Percentiles rank a stretch among this genome's conserved stretches.
phyloP scores from a whole-genome alignment of 2,797 vertebrate genomes.

The Phalanger gymnotis region DNA sequence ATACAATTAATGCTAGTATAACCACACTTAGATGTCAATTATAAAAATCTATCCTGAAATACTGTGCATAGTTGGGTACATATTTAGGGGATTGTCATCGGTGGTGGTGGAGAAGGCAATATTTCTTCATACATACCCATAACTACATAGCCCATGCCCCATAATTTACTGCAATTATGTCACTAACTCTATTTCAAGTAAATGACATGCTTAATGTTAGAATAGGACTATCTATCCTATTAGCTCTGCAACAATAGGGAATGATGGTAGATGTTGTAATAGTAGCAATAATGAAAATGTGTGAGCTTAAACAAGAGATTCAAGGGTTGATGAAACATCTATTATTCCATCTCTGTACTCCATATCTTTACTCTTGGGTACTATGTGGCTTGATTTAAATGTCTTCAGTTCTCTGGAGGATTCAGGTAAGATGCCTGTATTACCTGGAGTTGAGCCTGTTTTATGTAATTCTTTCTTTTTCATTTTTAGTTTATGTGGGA shows the following conservation, averaged over 20 bases:
- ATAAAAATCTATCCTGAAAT: slow-evolving; percentile 83
- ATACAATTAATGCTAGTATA: slow-evolving; percentile 74
- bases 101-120: slow-evolving; percentile 2
- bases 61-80: slow-evolving; percentile 65
- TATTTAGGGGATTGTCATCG: neutral
- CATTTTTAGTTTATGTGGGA: slow-evolving; percentile 25
- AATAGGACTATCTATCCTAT: slow-evolving; percentile 85
- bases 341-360: slow-evolving; percentile 64
- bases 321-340: slow-evolving; percentile 77
- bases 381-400: slow-evolving; percentile 40
- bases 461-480: slow-evolving; percentile 52
- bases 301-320: slow-evolving; percentile 80
- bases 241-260: slow-evolving; percentile 82
- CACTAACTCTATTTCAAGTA: slow-evolving; percentile 87
- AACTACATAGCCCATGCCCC: slow-evolving; percentile 52
- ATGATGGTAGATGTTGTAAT: slow-evolving; percentile 82
- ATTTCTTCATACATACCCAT: slow-evolving; percentile 58
- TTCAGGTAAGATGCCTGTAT: slow-evolving; percentile 56
- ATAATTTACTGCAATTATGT: slow-evolving; percentile 85
- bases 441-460: slow-evolving; percentile 38
- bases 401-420: slow-evolving; percentile 57
- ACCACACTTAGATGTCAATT: slow-evolving; percentile 83
- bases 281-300: slow-evolving; percentile 79
- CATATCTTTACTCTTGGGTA: slow-evolving; percentile 26
- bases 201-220: slow-evolving; percentile 83